Evolutionary conservation across 2,113 vertebrate species (phyloP), one percentile per base, ranked within the genome.

Genomic region (Pelecanus crispus): DNA sequence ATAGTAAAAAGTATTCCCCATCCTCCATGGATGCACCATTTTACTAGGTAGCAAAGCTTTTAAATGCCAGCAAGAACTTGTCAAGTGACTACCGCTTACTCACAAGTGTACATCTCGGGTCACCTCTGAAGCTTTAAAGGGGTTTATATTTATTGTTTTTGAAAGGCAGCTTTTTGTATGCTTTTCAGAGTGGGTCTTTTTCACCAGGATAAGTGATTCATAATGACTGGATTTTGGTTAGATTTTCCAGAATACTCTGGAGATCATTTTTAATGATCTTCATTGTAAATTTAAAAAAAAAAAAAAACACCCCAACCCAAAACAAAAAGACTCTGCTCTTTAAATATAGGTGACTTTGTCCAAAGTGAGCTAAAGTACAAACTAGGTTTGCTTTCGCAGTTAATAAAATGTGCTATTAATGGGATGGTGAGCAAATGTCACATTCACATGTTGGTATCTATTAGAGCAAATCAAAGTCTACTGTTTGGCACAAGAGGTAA

Each of bases 381-480:
- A 77, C 26, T 18, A 44, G 80, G 16, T 91, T 91, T 94, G 66
- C 74, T 85, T 87, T 85, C 58, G 25, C 45, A 72, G 45, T 79
- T 94, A 87, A 88, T 90, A 91, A 94, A 91, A 61, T 17, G 31
- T 77, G 42, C 79, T 71, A 7, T 78, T 95, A 95, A 91, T 67
- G 81, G 89, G 78, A 81, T 7, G 2, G 55, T 71, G 62, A 94
- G 85, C 62, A 94, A 95, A 89, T 91, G 87, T 85, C 74, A 74
- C 81, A 63, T 80, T 94, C 92, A 70, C 90, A 28, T 68, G 62
- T 81, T 81, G 88, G 36, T 94, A 70, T 96, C 83, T 95, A 65
- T 97, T 89, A 96, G 85, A 94, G 73, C 77, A 96, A 96, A 96
- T 97, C 94, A 96, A 95, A 96, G 92, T 94, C 83, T 83, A 56